These are phyloP conservation scores for Octodonta nipae DNA, from an alignment of 2,888 invertebrate species.

Conservation along the genomic window DNA sequence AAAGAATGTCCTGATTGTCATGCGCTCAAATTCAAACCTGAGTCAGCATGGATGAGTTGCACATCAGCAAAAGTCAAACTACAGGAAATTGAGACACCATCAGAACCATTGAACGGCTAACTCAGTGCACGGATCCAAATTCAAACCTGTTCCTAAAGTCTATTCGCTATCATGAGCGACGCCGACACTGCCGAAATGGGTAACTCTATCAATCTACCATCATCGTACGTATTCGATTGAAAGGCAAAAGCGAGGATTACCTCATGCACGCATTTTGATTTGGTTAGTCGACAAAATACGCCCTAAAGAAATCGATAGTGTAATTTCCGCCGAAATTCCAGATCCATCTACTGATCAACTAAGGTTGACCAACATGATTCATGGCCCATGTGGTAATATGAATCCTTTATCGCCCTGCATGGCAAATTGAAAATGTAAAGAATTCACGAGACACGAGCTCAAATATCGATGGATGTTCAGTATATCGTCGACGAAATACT, in stretches of 20 bases:
- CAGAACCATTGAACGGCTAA: too few species aligned
- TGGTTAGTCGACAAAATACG: slow-evolving; percentile 14
- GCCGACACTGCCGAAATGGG: too few species aligned
- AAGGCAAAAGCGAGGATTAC: slow-evolving; percentile 14
- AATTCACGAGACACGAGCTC: slow-evolving; percentile 13
- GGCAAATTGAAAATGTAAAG: slow-evolving; percentile 26
- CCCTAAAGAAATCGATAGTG: slow-evolving; percentile 16
- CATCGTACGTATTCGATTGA: slow-evolving; percentile 1
- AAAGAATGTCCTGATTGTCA: too few species aligned
- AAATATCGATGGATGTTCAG: slow-evolving; percentile 10
- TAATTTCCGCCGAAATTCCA: slow-evolving; percentile 27
- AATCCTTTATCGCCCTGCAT: slow-evolving; percentile 33
- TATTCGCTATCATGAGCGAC: too few species aligned
- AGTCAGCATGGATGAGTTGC: too few species aligned
- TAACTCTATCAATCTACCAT: too few species aligned
- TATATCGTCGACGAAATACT: slow-evolving; percentile 5
- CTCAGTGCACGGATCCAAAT: too few species aligned
- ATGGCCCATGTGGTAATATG: slow-evolving; percentile 32
- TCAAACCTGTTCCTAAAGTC: too few species aligned
- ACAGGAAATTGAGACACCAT: too few species aligned
- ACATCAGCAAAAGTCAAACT: too few species aligned
- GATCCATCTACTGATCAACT: slow-evolving; percentile 23
- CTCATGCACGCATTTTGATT: slow-evolving; percentile 24
- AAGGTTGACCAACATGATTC: slow-evolving; percentile 28
- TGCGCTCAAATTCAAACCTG: too few species aligned